Percentiles rank a stretch among this genome's conserved stretches.
phyloP scores from a whole-genome alignment of 1,140 invertebrate species.

The Cydia pomonella region DNA sequence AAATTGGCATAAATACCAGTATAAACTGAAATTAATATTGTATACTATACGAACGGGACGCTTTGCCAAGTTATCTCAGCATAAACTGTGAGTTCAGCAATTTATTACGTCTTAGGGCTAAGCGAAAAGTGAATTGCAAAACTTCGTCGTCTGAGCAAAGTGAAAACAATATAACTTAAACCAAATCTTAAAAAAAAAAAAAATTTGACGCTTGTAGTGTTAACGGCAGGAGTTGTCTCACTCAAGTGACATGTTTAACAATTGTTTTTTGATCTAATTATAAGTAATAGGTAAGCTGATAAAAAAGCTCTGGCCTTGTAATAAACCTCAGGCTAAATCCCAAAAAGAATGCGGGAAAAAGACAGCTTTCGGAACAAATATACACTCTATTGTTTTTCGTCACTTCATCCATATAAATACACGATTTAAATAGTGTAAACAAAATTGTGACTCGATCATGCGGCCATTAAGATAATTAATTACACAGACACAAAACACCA shows the following conservation, averaged over 20 bases:
- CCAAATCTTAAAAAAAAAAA: neutral
- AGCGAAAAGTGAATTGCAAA: neutral
- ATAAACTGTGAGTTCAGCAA: constrained; percentile 7
- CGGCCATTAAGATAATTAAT: too few relatives aligned
- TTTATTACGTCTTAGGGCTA: neutral
- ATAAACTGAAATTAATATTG: neutral
- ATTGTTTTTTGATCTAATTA: too few relatives aligned
- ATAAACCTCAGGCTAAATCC: too few relatives aligned
- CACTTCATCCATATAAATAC: too few relatives aligned
- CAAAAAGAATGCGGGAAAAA: too few relatives aligned
- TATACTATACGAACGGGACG: neutral
- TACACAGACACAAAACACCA: too few relatives aligned
- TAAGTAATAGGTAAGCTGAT: too few relatives aligned
- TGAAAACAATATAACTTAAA: neutral
- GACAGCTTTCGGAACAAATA: too few relatives aligned
- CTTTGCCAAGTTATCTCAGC: constrained; percentile 6
- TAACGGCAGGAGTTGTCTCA: neutral
- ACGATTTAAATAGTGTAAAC: too few relatives aligned
- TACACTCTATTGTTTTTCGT: too few relatives aligned
- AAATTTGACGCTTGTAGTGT: neutral
- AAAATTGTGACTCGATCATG: too few relatives aligned
- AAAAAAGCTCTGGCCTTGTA: too few relatives aligned
- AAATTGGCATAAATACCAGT: neutral
- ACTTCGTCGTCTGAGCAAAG: neutral
- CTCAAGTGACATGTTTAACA: neutral